Conservation (phyloP, 2,797 vertebrate genomes). For the Lerista edwardsae region DNA sequence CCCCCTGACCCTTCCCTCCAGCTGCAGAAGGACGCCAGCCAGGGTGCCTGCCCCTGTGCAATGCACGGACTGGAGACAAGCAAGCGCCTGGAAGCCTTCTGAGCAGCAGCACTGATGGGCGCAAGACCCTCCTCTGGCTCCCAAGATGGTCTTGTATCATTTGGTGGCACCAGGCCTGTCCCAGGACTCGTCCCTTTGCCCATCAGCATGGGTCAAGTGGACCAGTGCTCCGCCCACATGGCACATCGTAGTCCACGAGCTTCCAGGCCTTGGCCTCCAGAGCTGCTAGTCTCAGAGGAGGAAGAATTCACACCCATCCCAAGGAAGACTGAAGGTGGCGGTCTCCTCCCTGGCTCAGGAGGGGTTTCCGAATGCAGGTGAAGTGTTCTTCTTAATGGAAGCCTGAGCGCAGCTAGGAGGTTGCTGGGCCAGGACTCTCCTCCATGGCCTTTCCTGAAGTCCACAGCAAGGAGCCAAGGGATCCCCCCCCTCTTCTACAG, state of each 20-base stretch:
- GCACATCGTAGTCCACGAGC: not conserved
- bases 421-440: not conserved
- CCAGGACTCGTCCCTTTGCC: not conserved
- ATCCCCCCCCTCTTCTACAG: not conserved
- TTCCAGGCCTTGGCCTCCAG: constrained; percentile 24
- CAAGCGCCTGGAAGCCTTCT: too few relatives aligned
- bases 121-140: too few relatives aligned
- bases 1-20: too few relatives aligned
- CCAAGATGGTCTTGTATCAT: too few relatives aligned
- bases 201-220: not conserved
- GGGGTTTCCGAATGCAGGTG: not conserved
- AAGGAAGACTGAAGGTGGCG: not conserved
- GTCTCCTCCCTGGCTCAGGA: not conserved
- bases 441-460: not conserved
- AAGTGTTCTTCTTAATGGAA: constrained; percentile 36
- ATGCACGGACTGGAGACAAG: too few relatives aligned
- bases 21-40: too few relatives aligned
- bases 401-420: not conserved
- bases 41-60: too few relatives aligned
- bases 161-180: too few relatives aligned
- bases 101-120: too few relatives aligned
- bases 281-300: not conserved
- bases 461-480: not conserved
- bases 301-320: constrained; percentile 15
- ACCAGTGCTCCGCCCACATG: not conserved